Base-by-base conservation (phyloP, 2,797 vertebrate species). In the Aulostomus chinensis region DNA sequence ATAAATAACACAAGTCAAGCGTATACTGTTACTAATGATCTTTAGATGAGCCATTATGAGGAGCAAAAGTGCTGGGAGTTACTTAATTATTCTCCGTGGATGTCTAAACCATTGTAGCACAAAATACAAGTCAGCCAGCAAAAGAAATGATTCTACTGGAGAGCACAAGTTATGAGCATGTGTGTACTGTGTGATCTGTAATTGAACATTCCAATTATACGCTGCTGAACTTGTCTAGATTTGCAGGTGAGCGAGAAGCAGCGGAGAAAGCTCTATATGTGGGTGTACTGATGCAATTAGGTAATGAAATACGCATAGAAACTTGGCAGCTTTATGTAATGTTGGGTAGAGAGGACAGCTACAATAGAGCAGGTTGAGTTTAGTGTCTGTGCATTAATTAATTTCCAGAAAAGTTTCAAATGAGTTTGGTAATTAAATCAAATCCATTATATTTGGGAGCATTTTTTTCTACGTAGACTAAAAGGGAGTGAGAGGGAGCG, bases 1-100 rank as follows among this genome's bases (percentile, higher is more conserved):
- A 85, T 88, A 85, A 89, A 87, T 88, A 85, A 78, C 49, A 58
- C 74, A 80, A 76, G 61, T 80, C 81, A 69, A 65, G 75, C 81
- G 42, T 89, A 84, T 84, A 63, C 81, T 61, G 58, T 73, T 81
- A 80, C 76, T 89, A 85, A 86, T 86, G 80, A 70, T 86, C 80
- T 90, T 77, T 80, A 88, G 80, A 88, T 87, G 84, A 78, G 85
- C 52, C 67, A 68, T 89, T 85, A 89, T 80, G 81, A 80, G 78
- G 59, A 85, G 86, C 61, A 78, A 87, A 78, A 80, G 76, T 69
- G 78, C 81, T 74, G 69, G 52, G 80, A 90, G 76, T 87, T 52
- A 32, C 81, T 89, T 92, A 86, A 92, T 93, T 92, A 90, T 80
- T 83, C 69, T 61, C 51, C 3, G 28, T 46, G 28, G 53, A 59